Evolutionary conservation across 2,888 invertebrate species (phyloP), one percentile per base, ranked within the genome.

Genomic region (Bombyx huttoni): DNA sequence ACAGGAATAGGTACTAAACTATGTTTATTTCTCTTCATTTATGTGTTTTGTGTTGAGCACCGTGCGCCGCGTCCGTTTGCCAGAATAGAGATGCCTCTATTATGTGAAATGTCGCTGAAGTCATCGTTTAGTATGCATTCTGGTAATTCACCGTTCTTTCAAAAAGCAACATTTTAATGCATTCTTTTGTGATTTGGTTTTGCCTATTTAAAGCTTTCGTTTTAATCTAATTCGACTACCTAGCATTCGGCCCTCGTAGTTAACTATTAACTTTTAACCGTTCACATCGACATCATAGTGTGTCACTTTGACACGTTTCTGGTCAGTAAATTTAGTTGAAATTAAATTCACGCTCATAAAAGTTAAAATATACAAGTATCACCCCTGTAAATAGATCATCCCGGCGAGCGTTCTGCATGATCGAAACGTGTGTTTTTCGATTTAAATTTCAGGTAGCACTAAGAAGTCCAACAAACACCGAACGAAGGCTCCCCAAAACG

Each of bases 1-100:
- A 75, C 87, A 89, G 74, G 80, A 89, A 88, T 89, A 89, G 89
- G 89, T 89, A 89, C 87, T 81, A 75, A 79, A 81, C 77, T 78
- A 80, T 81, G 79, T 81, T 70, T 82, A 82, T 86, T 77, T 84
- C 81, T 81, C 65, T 77, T 83, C 76, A 75, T 85, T 78, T 82
- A 74, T 79, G 79, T 86, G 81, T 86, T 73, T 81, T 87, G 85
- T 89, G 86, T 79, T 89, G 74, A 89, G 89, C 85, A 81, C 78
- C 77, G 78, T 76, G 74, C 80, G 83, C 78, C 75, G 80, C 83
- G 79, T 78, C 80, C 75, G 78, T 73, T 68, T 70, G 72, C 70
- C 75, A 72, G 75, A 73, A 73, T 76, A 78, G 78, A 78, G 77
- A 78, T 74, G 85, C 84, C 81, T 84, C 70, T 75, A 70, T 70